Evolutionary conservation across 1,140 invertebrate species (phyloP), one percentile per base, ranked within the genome.

Genomic region (Achroia grisella): DNA sequence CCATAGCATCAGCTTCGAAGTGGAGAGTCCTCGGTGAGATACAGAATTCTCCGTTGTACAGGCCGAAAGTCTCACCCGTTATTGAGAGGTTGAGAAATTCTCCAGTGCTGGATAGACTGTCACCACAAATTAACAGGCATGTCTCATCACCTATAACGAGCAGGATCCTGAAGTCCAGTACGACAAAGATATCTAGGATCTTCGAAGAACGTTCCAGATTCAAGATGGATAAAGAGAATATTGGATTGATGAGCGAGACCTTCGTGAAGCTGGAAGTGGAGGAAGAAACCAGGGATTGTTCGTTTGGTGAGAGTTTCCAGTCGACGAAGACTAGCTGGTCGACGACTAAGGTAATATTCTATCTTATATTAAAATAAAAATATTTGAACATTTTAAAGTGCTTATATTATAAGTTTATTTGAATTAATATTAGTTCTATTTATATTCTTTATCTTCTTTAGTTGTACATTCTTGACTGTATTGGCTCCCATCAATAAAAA

Each of bases 221-320:
- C 41, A 81, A 71, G 36, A 77, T 75, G 67, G 74, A 79, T 42
- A 77, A 77, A 30, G 71, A 84, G 50, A 80, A 81, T 45, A 30
- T 42, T 0, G 32, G 47, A 0, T 43, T 60, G n/a, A 59, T 69
- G 17, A 63, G 57, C 3, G 62, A 73, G 34, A 69, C 62, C 0
- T 73, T 73, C 15, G 12, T 69, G 11, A 78, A 74, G 14, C 41
- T 76, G 8, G 73, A 79, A 33, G 51, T 78, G 13, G 74, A 77
- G 8, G 80, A 84, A n/a, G 77, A 80, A 17, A 64, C 80, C 0
- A 65, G 74, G 15, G 80, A 81, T 37, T 80, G 69, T 40, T 48
- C 61, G 1, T 80, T 76, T 36, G 54, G 53, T 13, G 61, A 65
- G 0, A 52, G 40, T 3, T 75, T 72, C 34, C 54, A 59, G 39